Evolutionary conservation across 2,113 vertebrate species (phyloP).

Genomic region (Mesoclemmys tuberculata): DNA sequence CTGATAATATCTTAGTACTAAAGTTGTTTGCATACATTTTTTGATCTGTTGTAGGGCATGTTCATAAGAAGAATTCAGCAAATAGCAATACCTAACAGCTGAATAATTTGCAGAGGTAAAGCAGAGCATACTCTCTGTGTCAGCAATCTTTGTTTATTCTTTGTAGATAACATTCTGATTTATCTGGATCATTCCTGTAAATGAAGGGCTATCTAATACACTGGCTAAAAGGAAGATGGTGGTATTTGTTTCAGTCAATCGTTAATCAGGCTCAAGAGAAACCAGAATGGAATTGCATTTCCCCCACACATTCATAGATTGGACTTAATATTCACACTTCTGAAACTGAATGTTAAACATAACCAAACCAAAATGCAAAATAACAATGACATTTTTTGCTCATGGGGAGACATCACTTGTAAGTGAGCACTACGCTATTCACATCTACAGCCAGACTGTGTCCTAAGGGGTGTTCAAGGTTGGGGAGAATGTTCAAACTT

Average conservation of each 20-base stretch:
- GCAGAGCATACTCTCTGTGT: neutral
- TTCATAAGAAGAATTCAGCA: neutral
- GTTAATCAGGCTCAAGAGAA: conserved; percentile 17
- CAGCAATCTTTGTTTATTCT: neutral
- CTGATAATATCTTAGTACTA: neutral
- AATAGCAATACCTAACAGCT: neutral
- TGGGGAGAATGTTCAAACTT: neutral
- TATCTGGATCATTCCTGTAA: fast-evolving
- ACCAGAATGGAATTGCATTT: neutral
- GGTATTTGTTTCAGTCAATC: conserved; percentile 20
- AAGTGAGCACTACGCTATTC: neutral
- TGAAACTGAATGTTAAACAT: conserved; percentile 26
- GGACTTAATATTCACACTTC: neutral
- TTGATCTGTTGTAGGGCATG: neutral
- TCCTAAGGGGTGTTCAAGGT: neutral
- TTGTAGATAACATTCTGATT: neutral
- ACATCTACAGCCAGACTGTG: neutral
- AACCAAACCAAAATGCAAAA: conserved; percentile 4
- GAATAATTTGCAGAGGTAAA: neutral
- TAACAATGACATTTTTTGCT: neutral
- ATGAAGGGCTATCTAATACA: neutral
- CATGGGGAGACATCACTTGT: neutral
- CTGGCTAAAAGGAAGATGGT: neutral
- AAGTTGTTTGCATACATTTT: neutral
- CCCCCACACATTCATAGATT: conserved; percentile 16